Evolutionary conservation across 35 echinoderm and acorn worm genomes (phyloP), one percentile per base, ranked within the genome.

Genomic region (Patiria miniata): DNA sequence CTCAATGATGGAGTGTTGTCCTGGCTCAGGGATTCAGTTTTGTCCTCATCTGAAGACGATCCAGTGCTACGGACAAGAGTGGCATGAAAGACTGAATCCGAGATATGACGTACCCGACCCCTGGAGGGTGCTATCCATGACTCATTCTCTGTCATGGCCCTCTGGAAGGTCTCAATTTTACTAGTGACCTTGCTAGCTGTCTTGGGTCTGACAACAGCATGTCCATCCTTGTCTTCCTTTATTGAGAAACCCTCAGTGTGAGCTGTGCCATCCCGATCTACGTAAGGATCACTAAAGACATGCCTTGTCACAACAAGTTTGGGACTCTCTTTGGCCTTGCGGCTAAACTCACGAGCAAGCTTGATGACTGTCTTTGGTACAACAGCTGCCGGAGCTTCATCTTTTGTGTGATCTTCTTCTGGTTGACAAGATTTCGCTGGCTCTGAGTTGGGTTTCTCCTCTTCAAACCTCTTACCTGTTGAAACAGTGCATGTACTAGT

Each of bases 281-380:
- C 14, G 65, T 34, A 73, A 32, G 65, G 16, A 34, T 73, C 65
- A 30, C 65, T 73, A 30, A 26, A 32, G 7, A 34, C 26, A 26
- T 36, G 65, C 34, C 65, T 73, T 30, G 26, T 28, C 65, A 73
- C 8, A 73, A 73, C 5, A 12, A 73, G 80, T 36, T 69, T 10
- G 39, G 89, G 87, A 23, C 89, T 52, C 36, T 94, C 87, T 81
- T 92, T 95, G 68, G 90, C 76, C 80, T 87, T 68, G 37, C 83
- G 39, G 73, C 93, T 95, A 51, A 79, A 95, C 79, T 95, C 89
- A 21, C 93, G 90, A 57, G 93, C 93, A 78, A 95, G 77, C 73
- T 79, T 92, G 51, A 73, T 81, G n/a, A 92, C 90, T 4, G 77
- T 60, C 5, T 81, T 55, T n/a, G 85, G 78, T 55, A 77, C 28